phyloP scores from a whole-genome alignment of 2,113 vertebrate genomes.

The Cryptotis parvus region DNA sequence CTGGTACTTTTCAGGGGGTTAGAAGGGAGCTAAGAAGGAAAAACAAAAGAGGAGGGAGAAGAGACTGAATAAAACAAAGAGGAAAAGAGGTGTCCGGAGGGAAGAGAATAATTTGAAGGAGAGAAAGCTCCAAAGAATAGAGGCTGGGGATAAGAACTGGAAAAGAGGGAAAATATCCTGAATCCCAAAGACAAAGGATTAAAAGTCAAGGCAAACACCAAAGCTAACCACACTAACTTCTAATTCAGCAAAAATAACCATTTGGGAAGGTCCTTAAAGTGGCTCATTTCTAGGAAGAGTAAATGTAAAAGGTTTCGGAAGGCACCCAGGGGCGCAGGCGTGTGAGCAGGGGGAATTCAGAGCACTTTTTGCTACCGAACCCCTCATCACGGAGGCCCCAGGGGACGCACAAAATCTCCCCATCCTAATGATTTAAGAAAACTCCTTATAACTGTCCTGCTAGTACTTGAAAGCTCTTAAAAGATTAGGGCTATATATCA shows the following conservation, averaged over 20 bases:
- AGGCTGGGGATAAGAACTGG: background rate
- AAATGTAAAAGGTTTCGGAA: background rate
- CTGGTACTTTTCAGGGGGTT: background rate
- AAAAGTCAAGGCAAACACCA: background rate
- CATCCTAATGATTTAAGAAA: constrained; percentile 36
- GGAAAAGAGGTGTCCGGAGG: rapidly evolving
- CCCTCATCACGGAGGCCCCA: background rate
- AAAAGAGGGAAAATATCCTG: background rate
- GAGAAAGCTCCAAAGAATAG: background rate
- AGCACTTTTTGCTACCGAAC: background rate
- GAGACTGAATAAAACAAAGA: background rate
- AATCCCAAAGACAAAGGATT: background rate
- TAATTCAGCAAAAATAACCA: constrained; percentile 38
- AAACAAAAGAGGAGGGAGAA: background rate
- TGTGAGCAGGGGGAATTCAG: background rate
- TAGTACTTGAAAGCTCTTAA: constrained; percentile 47
- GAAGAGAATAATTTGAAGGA: background rate
- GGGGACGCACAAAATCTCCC: constrained; percentile 5
- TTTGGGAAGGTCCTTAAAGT: constrained; percentile 25
- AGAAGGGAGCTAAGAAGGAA: background rate
- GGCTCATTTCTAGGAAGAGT: background rate
- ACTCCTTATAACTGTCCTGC: background rate
- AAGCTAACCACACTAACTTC: background rate
- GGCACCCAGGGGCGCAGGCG: background rate
- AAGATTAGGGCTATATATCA: constrained; percentile 53